Evolutionary conservation across 2,797 vertebrate genomes (phyloP).

Genomic region (Paedocypris micromegethes): DNA sequence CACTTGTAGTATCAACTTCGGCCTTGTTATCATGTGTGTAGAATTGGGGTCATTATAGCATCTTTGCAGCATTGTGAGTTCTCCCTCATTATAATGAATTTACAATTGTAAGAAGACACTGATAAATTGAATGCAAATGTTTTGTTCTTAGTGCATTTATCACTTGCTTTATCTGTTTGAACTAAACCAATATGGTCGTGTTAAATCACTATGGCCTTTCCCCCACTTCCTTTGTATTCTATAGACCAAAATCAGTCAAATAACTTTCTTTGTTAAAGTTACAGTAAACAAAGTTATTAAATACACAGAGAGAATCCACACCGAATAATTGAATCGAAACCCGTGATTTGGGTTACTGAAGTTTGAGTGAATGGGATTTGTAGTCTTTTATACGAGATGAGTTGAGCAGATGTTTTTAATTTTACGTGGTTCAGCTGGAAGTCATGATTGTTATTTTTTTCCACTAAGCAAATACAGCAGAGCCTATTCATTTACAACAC

Average conservation of each 20-base stretch:
- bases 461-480: slow-evolving; percentile 23
- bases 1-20: not conserved
- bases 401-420: slow-evolving; percentile 33
- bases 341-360: not conserved
- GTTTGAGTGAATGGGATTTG: slow-evolving; percentile 13
- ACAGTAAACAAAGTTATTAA: too few species aligned
- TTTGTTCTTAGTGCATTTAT: slow-evolving; percentile 33
- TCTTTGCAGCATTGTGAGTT: not conserved
- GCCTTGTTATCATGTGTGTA: not conserved
- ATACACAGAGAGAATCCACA: too few species aligned
- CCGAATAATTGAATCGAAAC: too few species aligned
- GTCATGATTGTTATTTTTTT: slow-evolving; percentile 32
- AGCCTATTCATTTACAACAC: slow-evolving; percentile 22
- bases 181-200: slow-evolving; percentile 11
- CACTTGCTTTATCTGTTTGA: slow-evolving; percentile 32
- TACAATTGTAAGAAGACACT: slow-evolving; percentile 33
- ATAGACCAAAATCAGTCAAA: slow-evolving; percentile 1
- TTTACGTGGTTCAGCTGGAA: slow-evolving; percentile 23
- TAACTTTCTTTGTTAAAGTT: not conserved
- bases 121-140: slow-evolving; percentile 31
- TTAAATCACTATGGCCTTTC: slow-evolving; percentile 27
- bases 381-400: slow-evolving; percentile 4
- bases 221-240: slow-evolving; percentile 22
- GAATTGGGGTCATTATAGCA: too few species aligned
- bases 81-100: slow-evolving; percentile 35